These are phyloP conservation scores for Pseudochromis fuscus DNA, from an alignment of 2,797 vertebrate species.

Conservation along the genomic window DNA sequence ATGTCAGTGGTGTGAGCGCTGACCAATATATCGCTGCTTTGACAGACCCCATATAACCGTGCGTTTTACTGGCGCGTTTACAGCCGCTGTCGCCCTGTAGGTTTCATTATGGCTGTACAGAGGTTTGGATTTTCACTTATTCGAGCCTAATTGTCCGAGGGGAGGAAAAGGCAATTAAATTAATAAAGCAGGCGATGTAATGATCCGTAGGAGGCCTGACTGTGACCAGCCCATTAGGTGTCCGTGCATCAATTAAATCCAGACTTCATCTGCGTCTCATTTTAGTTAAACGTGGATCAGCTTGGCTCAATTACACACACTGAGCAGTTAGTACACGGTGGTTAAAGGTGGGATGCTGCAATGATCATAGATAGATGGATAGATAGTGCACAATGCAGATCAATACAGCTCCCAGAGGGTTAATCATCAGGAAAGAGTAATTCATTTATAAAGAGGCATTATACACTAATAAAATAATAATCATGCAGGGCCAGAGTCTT, in stretches of 20 bases:
- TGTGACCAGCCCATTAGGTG: neutral
- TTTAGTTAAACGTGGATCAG: neutral
- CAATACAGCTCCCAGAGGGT: too few relatives aligned
- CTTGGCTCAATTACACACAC: neutral
- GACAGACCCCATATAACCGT: neutral
- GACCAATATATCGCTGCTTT: neutral
- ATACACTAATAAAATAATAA: too few relatives aligned
- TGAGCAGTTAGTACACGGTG: neutral
- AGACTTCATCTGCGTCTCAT: neutral
- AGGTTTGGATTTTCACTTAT: neutral
- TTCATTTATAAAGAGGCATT: too few relatives aligned
- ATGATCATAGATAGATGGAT: conserved; percentile 4
- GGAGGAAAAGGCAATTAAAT: neutral
- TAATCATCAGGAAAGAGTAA: too few relatives aligned
- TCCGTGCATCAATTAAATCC: conserved; percentile 6
- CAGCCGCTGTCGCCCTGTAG: too few relatives aligned
- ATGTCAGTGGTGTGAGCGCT: neutral
- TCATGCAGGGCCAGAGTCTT: too few relatives aligned
- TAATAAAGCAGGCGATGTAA: neutral
- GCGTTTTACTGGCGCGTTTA: neutral
- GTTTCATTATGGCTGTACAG: neutral
- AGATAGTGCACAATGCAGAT: too few relatives aligned
- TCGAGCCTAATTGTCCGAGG: neutral
- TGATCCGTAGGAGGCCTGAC: conserved; percentile 5
- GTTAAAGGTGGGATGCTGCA: neutral